These are phyloP conservation scores for Hofmannophila pseudospretella DNA, from an alignment of 2,888 invertebrate genomes.

Conservation along the genomic window DNA sequence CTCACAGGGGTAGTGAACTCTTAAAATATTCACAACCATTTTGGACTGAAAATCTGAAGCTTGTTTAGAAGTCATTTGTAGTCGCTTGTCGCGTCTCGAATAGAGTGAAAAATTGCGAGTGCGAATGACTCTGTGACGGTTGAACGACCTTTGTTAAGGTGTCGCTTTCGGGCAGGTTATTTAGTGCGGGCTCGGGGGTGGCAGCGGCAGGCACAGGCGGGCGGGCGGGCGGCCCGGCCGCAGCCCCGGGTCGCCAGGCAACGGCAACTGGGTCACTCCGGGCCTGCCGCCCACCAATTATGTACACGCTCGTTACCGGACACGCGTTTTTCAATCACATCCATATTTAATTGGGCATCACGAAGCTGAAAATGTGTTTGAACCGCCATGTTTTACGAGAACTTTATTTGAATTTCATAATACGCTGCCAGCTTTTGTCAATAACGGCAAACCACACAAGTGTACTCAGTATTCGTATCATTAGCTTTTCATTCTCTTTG, in stretches of 20 bases:
- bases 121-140: slow-evolving; percentile 55
- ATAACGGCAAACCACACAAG: slow-evolving; percentile 5
- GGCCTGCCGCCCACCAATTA: slow-evolving; percentile 74
- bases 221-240: slow-evolving; percentile 31
- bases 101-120: slow-evolving; percentile 45
- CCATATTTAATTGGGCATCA: slow-evolving; percentile 78
- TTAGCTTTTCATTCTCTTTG: no score
- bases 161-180: slow-evolving; percentile 77
- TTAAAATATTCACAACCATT: not conserved
- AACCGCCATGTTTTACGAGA: slow-evolving; percentile 62
- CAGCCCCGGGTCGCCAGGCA: slow-evolving; percentile 67
- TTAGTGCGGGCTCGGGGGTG: slow-evolving; percentile 52
- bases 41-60: not conserved
- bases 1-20: no score
- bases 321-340: slow-evolving; percentile 79
- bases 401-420: slow-evolving; percentile 50
- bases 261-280: slow-evolving; percentile 74
- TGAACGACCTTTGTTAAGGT: slow-evolving; percentile 77
- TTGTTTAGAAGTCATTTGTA: slow-evolving; percentile 11
- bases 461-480: not conserved
- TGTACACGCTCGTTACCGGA: slow-evolving; percentile 78
- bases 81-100: slow-evolving; percentile 15
- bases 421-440: slow-evolving; percentile 20
- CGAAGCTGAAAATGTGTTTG: slow-evolving; percentile 72
- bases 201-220: slow-evolving; percentile 25